These are phyloP conservation scores for Xylota segnis DNA, from an alignment of 2,888 invertebrate species.

Conservation along the genomic window DNA sequence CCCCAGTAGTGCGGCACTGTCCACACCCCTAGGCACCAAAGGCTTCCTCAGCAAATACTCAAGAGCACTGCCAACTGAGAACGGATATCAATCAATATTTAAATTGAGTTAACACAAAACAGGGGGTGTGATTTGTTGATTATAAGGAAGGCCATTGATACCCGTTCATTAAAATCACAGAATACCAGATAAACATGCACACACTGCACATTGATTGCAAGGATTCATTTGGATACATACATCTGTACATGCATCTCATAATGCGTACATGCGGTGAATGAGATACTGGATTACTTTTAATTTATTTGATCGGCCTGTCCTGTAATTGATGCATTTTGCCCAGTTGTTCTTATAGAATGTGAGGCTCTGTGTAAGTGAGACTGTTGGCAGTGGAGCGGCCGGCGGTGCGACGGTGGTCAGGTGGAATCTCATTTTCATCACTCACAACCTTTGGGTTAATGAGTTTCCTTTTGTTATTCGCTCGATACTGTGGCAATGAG, in stretches of 20 bases:
- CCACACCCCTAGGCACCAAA: background rate
- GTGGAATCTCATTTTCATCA: slow-evolving; percentile 52
- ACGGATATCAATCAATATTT: slow-evolving; percentile 77
- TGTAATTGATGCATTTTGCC: slow-evolving; percentile 69
- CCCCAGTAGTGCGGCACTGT: background rate
- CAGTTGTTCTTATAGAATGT: slow-evolving; percentile 46
- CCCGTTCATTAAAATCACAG: slow-evolving; percentile 76
- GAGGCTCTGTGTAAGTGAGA: slow-evolving; percentile 1
- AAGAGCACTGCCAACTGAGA: slow-evolving; percentile 45
- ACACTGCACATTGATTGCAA: slow-evolving; percentile 19
- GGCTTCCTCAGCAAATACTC: slow-evolving; percentile 43
- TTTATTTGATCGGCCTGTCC: slow-evolving; percentile 71
- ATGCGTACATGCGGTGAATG: slow-evolving; percentile 53
- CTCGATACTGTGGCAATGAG: slow-evolving; percentile 38
- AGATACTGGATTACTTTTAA: slow-evolving; percentile 72
- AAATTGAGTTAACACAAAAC: slow-evolving; percentile 75
- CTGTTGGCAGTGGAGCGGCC: background rate
- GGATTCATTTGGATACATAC: slow-evolving; percentile 39
- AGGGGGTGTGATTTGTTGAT: slow-evolving; percentile 75
- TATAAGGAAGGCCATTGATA: slow-evolving; percentile 76
- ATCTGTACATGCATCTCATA: slow-evolving; percentile 46
- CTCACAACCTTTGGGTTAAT: slow-evolving; percentile 59
- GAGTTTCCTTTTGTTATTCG: slow-evolving; percentile 67
- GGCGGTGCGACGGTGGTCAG: background rate
- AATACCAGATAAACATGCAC: slow-evolving; percentile 66